Conservation (phyloP, 1,140 invertebrate genomes). For the Neelides sp. region DNA sequence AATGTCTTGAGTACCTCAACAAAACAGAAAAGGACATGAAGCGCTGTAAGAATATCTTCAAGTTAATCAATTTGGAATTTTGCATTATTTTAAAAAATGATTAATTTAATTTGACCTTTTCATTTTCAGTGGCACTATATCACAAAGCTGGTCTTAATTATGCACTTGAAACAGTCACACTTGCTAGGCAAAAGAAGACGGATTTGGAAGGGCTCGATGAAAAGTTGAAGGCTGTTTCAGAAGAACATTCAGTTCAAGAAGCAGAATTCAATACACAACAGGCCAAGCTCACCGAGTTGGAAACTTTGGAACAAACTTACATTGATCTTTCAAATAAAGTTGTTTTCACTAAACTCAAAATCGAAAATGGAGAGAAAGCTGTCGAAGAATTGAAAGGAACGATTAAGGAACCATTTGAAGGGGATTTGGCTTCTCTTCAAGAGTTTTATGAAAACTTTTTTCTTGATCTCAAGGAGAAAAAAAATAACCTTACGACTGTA, state of each 20-base stretch:
- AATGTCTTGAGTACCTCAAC: conserved; percentile 68
- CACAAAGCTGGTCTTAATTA: neutral
- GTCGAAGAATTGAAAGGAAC: conserved; percentile 44
- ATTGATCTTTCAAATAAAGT: conserved; percentile 44
- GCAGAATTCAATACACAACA: conserved; percentile 43
- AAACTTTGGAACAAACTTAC: conserved; percentile 46
- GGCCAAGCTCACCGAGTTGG: conserved; percentile 41
- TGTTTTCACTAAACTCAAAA: conserved; percentile 38
- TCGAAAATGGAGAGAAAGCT: conserved; percentile 50
- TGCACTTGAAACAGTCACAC: no score
- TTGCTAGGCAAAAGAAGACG: no score
- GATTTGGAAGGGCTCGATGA: neutral
- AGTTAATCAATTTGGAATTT: no score
- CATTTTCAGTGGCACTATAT: neutral
- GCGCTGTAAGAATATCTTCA: conserved; percentile 12
- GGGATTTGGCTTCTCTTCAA: conserved; percentile 49
- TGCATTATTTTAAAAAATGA: no score
- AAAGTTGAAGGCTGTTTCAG: conserved; percentile 34
- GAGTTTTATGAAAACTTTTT: conserved; percentile 41
- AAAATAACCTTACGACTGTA: conserved; percentile 31
- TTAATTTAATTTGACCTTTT: no score
- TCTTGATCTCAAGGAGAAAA: conserved; percentile 32
- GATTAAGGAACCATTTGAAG: conserved; percentile 47
- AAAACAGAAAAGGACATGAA: conserved; percentile 53
- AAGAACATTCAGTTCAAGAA: conserved; percentile 44